Base-by-base conservation (phyloP, 2,113 vertebrate genomes). In the Phyllostomus hastatus region DNA sequence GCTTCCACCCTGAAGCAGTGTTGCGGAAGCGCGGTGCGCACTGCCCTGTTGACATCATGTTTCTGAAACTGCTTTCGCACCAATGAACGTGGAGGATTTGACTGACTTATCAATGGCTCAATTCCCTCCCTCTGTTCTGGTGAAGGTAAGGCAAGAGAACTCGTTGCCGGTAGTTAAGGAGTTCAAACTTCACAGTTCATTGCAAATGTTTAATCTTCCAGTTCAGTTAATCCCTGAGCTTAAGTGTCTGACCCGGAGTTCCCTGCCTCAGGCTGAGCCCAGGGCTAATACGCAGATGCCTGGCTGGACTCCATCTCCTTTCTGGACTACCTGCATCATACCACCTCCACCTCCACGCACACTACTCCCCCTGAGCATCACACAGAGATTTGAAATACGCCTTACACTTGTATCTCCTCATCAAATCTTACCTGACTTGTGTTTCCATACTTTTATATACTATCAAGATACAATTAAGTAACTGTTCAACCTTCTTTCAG, bases 81-180 rank as follows among this genome's bases (percentile, higher is more conserved):
- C 54, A 91, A 75, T 28, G 72, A 61, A 57, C 0, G 0, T 3
- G 10, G 22, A 81, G 33, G 75, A 67, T 67, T 92, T 85, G 87
- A 88, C 2, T 89, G 50, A 87, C 10, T 38, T 52, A 46, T 35
- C 80, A 48, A 1, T 76, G 88, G 54, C 54, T 94, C 79, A 7
- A 14, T 92, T 90, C n/a, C 50, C n/a, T 84, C 46, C 7, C 81
- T 92, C 46, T 9, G 2, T 57, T 69, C 79, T 76, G n/a, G 64
- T 75, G n/a, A 95, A 90, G 9, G 92, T 75, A 57, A 96, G 28
- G 35, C 84, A 67, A 86, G 33, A 46, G 59, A 88, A 57, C 33
- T 31, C 46, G 75, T 92, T 64, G 50, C 9, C 66, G 9, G 28
- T 26, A 50, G 73, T 70, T 83, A 86, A 78, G 88, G 43, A 41